Evolutionary conservation across 2,113 vertebrate species (phyloP), one percentile per base, ranked within the genome.

Genomic region (Perca schrenkii): DNA sequence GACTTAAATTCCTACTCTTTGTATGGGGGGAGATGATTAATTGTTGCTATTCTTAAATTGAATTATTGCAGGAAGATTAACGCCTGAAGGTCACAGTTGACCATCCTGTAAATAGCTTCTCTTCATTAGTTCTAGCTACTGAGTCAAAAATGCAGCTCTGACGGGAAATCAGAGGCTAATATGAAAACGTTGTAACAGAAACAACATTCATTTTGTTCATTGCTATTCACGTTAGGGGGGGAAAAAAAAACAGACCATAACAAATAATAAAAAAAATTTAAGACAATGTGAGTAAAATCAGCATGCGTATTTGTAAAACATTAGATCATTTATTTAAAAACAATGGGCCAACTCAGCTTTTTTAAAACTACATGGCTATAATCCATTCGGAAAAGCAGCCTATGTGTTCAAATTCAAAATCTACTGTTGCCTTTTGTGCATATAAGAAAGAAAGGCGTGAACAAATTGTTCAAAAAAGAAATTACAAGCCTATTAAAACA

Each of bases 61-160:
- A 52, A 53, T 40, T 36, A 28, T 75, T 63, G 1, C 31, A 73
- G 15, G 28, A 54, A 77, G 74, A 57, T 62, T 22, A 28, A 49
- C 19, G 8, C 40, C 4, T 34, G 28, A 6, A 68, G 62, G 40
- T 62, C 62, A 34, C 40, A 22, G 61, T 1, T 43, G 21, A 58
- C 25, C 56, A 1, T 49, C n/a, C 11, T 53, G 22, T 17, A 17
- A 57, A 56, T 43, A 31, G 8, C 1, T 2, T 31, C 47, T 70
- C 17, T 17, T 4, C n/a, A 15, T 63, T 2, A 17, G 36, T 7
- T 17, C 14, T 40, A 40, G 40, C 40, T 17, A 8, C 74, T 25
- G 10, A 49, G 14, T 40, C 21, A 17, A 66, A 22, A 25, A 22
- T 21, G 47, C 16, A 19, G 4, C 16, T 43, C 34, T 15, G 36